Evolutionary conservation across 2,888 invertebrate genomes (phyloP).

Genomic region (Laspeyria flexula): DNA sequence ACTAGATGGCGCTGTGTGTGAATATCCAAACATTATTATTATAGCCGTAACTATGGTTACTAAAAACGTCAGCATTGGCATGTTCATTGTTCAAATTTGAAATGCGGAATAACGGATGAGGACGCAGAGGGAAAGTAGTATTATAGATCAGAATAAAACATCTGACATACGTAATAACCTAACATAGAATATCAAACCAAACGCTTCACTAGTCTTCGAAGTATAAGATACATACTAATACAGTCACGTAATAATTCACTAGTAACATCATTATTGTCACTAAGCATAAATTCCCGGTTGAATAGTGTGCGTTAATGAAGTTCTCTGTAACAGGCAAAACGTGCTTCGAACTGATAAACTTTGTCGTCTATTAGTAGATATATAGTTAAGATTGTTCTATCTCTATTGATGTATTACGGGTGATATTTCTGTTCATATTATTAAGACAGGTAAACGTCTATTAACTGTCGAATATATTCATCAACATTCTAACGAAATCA

Average conservation of each 20-base stretch:
- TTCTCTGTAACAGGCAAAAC: conserved; percentile 58
- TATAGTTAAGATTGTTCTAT: conserved; percentile 14
- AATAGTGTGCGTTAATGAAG: conserved; percentile 67
- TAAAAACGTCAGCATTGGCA: too few species aligned
- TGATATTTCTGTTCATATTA: not conserved
- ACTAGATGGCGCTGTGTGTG: too few species aligned
- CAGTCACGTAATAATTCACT: conserved; percentile 59
- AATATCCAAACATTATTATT: too few species aligned
- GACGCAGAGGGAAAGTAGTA: too few species aligned
- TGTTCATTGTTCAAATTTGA: too few species aligned
- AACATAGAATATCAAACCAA: conserved; percentile 27
- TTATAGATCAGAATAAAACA: too few species aligned
- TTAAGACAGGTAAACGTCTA: not conserved
- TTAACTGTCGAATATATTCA: not conserved
- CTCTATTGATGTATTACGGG: conserved; percentile 5
- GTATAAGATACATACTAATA: conserved; percentile 40
- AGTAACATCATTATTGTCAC: conserved; percentile 63
- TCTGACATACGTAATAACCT: conserved; percentile 5
- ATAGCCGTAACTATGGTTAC: too few species aligned
- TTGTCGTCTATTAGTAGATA: conserved; percentile 34
- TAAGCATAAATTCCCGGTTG: conserved; percentile 65
- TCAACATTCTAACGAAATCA: too few species aligned
- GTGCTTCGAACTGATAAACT: conserved; percentile 65
- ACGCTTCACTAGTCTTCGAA: conserved; percentile 19
- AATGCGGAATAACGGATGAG: too few species aligned